A percentile compares a stretch with the other conserved stretches of the same genome.
Conservation (phyloP, 2,797 vertebrate species). For the Tragelaphus eurycerus region DNA sequence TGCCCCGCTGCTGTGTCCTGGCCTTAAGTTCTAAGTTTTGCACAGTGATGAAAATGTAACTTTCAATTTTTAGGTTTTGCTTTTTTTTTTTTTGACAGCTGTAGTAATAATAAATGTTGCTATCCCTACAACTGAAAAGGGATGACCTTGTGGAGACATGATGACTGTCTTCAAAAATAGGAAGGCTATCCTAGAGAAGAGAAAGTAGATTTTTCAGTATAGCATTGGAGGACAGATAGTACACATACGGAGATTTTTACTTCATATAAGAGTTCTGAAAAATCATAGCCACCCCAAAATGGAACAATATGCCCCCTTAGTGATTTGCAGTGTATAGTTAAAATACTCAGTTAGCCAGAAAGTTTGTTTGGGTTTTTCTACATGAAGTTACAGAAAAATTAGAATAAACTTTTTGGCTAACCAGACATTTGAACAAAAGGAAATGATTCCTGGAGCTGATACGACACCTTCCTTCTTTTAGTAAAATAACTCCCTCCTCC, state of each 20-base stretch:
- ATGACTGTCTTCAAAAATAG: neutral
- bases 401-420: neutral
- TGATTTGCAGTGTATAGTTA: neutral
- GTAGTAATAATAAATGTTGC: neutral
- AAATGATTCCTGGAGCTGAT: neutral
- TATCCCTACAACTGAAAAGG: neutral
- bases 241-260: neutral
- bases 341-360: neutral
- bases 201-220: neutral
- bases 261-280: neutral
- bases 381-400: neutral
- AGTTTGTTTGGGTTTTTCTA: neutral
- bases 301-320: neutral
- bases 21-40: neutral
- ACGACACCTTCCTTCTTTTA: neutral
- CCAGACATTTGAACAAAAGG: neutral
- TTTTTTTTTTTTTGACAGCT: neutral
- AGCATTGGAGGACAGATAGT: neutral
- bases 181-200: neutral
- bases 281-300: neutral
- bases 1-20: neutral
- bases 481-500: neutral
- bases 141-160: neutral
- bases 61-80: neutral
- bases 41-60: neutral